Evolutionary conservation across 2,113 vertebrate species (phyloP), one percentile per base, ranked within the genome.

Genomic region (Pomatorhinus ruficollis): DNA sequence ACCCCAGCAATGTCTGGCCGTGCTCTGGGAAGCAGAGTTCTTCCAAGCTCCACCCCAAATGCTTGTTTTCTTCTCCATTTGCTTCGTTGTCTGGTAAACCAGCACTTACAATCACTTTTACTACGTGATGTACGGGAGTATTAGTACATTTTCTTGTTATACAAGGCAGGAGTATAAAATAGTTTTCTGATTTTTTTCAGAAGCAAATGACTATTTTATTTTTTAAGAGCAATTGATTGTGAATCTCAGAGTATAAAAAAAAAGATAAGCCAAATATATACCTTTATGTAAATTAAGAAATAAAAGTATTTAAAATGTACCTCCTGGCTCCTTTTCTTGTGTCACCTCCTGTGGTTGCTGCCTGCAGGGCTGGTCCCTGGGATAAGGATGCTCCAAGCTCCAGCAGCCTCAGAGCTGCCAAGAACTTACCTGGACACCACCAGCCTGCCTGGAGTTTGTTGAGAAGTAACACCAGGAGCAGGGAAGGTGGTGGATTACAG

Each of bases 221-320:
- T 99, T 99, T 99, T 99, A 97, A 99, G 98, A 99, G 98, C 98
- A 98, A 99, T 96, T 98, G 98, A 99, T 98, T 97, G 98, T 97
- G 95, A 98, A 99, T 99, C 98, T 98, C 96, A 96, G 98, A 97
- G 97, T 98, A 98, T 98, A 91, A 97, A 95, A 65, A 35, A 97
- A 65, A 89, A 96, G 97, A 91, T 91, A 97, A 98, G 93, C 97
- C 98, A 99, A 98, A 99, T 99, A 98, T 99, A 99, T 98, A 98
- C 98, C 97, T 99, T 98, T 98, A 98, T 99, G 98, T 99, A 99
- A 99, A 98, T 99, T 98, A 99, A 98, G 96, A 98, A 99, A 99
- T 99, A 99, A 99, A 99, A 97, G 92, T 98, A 99, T 98, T 98
- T 98, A 98, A 98, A 98, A 88, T 86, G 71, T 89, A 90, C 50